Evolutionary conservation across 2,888 invertebrate species (phyloP).

Genomic region (Melanophora roralis): DNA sequence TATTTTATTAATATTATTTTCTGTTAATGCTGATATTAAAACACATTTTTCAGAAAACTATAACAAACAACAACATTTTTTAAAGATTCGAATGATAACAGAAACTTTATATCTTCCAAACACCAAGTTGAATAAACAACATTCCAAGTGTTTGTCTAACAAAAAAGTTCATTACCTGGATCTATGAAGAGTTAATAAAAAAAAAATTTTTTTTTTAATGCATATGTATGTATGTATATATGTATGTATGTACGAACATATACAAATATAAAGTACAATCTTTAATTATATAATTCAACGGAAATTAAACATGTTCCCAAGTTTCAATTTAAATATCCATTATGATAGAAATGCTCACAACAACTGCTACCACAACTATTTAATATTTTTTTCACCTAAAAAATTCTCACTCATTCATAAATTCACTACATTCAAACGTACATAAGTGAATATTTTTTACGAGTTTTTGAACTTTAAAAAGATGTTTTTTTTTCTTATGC

Average conservation of each 20-base stretch:
- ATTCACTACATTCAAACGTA: background rate
- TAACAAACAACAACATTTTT: too few species aligned
- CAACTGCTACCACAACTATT: background rate
- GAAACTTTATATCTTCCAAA: background rate
- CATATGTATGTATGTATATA: too few species aligned
- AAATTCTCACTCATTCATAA: constrained; percentile 23
- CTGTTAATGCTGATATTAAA: too few species aligned
- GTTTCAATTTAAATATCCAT: background rate
- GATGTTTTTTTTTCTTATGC: constrained; percentile 3
- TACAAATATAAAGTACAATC: too few species aligned
- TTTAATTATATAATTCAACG: background rate
- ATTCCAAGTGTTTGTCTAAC: background rate
- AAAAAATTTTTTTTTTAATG: background rate
- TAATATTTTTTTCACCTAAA: constrained; percentile 3
- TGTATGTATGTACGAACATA: too few species aligned
- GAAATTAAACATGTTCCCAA: constrained; percentile 42
- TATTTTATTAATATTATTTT: too few species aligned
- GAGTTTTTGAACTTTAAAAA: constrained; percentile 1
- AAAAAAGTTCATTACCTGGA: background rate
- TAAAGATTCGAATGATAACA: too few species aligned
- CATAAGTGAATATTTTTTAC: background rate
- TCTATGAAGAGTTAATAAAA: background rate
- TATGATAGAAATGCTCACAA: too few species aligned
- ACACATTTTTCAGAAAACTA: too few species aligned
- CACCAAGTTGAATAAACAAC: too few species aligned